These are phyloP conservation scores for Rhinoderma darwinii DNA, from an alignment of 2,113 vertebrate genomes.

Conservation along the genomic window DNA sequence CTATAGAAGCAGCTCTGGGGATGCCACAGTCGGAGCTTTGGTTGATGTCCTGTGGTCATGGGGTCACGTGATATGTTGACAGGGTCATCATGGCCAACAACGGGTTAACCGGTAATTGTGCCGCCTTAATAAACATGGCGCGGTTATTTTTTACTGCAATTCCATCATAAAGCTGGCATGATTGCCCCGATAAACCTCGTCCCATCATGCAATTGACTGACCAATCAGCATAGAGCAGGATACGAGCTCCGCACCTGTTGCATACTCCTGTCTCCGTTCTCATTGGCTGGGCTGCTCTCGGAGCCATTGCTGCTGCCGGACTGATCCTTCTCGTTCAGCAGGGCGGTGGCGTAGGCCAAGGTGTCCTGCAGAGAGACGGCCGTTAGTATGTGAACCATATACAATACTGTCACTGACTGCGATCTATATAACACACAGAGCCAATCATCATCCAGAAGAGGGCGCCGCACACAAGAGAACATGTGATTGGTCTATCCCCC, in stretches of 20 bases:
- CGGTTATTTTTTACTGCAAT: not conserved
- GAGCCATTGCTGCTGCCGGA: slow-evolving; percentile 98
- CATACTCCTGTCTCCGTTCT: slow-evolving; percentile 88
- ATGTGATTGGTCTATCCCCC: no score
- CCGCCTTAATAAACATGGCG: not conserved
- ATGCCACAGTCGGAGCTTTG: no score
- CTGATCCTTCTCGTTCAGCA: slow-evolving; percentile 97
- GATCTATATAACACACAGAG: not conserved
- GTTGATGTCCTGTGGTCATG: not conserved
- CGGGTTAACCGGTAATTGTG: not conserved
- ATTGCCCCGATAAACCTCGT: not conserved
- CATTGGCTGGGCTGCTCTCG: slow-evolving; percentile 94
- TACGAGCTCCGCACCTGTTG: slow-evolving; percentile 81
- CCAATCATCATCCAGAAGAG: no score
- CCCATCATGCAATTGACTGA: not conserved
- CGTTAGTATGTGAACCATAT: not conserved
- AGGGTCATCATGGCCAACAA: not conserved
- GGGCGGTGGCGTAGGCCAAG: slow-evolving; percentile 92
- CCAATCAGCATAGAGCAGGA: not conserved
- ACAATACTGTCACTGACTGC: no score
- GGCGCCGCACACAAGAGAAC: no score
- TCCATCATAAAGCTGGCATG: no score
- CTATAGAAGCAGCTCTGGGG: no score
- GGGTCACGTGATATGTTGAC: no score
- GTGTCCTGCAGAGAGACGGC: slow-evolving; percentile 82